phyloP scores from a whole-genome alignment of 2,888 invertebrate genomes.

The Syritta pipiens region DNA sequence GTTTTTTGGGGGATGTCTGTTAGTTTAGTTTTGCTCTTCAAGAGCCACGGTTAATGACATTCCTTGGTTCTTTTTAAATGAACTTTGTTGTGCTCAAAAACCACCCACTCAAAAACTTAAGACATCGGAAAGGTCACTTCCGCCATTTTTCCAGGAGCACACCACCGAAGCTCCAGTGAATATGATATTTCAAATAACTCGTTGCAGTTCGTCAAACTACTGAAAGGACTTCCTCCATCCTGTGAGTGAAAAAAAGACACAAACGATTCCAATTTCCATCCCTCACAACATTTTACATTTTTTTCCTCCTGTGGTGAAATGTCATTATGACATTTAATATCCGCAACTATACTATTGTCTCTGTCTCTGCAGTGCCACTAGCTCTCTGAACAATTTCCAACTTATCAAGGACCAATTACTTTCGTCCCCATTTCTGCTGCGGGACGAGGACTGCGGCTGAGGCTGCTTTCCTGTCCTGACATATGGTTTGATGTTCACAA shows the following conservation, averaged over 20 bases:
- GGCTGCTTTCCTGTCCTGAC: not conserved
- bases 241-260: not conserved
- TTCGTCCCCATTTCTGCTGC: not conserved
- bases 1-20: too few species aligned
- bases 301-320: conserved; percentile 44
- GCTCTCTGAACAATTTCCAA: not conserved
- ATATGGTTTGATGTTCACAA: not conserved
- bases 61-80: too few species aligned
- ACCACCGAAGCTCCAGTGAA: too few species aligned
- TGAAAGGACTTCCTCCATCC: not conserved
- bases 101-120: too few species aligned
- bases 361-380: not conserved
- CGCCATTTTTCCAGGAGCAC: too few species aligned
- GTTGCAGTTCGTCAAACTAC: too few species aligned
- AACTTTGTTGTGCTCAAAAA: too few species aligned
- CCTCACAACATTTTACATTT: conserved; percentile 19
- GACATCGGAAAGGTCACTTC: too few species aligned
- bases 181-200: too few species aligned
- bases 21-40: too few species aligned
- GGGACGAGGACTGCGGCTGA: not conserved
- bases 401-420: not conserved
- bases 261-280: not conserved
- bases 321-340: conserved; percentile 47
- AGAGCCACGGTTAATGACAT: too few species aligned
- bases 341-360: conserved; percentile 26